Evolutionary conservation across 1,140 invertebrate genomes (phyloP), one percentile per base, ranked within the genome.

Genomic region (Drosophila albomicans): DNA sequence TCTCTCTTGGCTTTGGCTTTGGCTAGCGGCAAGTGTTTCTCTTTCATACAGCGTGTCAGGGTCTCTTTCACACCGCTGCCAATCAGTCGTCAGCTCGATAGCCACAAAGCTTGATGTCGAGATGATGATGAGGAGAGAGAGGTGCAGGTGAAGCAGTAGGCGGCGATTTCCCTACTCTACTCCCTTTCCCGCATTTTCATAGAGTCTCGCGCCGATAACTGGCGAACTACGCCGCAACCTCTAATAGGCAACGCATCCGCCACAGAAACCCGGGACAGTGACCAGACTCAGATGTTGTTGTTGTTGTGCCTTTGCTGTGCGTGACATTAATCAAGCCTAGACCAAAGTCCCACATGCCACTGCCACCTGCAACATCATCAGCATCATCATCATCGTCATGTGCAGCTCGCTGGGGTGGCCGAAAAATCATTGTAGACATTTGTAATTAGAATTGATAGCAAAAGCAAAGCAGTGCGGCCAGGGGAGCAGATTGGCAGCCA

Each of bases 381-480:
- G 16, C 16, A 20, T 35, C 67, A 62, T 49, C 63, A 51, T 51
- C 45, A 43, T 52, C 64, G 15, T 49, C 54, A 35, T 20, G 54
- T 59, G 56, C 45, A 52, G 51, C 30, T 28, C 48, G 20, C 5
- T 28, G 69, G 76, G 80, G 79, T 78, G 80, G 77, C 77, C 84
- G 65, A 87, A 87, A 87, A 87, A 87, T 87, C 84, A 88, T 87
- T 87, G 84, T 87, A 89, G 84, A 87, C 84, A 87, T 87, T 87
- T 87, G 84, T 87, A 87, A 87, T 87, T 87, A 87, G 84, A 87
- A 87, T 87, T 87, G 84, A 87, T 87, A 87, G 84, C 80, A 87
- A 41, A 62, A 87, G 84, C 80, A 25, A 25, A 25, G 20, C 20
- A 25, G 20, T 25, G 20, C 4, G 20, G 20, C 20, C 4, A 3